Evolutionary conservation across 2,888 invertebrate species (phyloP), one percentile per base, ranked within the genome.

Genomic region (Dyspetes luteomarginatus): DNA sequence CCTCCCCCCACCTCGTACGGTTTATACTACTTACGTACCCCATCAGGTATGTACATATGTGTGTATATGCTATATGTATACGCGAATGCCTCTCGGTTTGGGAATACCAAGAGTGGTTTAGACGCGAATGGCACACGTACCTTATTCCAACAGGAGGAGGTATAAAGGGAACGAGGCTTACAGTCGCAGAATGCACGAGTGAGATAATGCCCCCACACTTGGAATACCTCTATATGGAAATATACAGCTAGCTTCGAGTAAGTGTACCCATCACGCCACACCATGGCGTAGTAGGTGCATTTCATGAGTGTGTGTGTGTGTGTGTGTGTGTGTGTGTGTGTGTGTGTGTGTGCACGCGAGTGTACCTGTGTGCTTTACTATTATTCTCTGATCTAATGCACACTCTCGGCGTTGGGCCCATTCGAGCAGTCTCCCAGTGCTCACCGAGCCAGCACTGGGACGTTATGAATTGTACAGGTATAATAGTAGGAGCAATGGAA

Each of bases 171-270:
- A 36, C 41, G 48, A 64, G 74, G 77, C 78, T 78, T 64, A 45
- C 64, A 65, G 58, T 73, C 36, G 69, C 69, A 60, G 78, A 78
- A 78, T 56, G 74, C 81, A 62, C 68, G 74, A 60, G 68, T 65
- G 62, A 58, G 81, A 81, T 81, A 81, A 81, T 74, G 68, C 68
- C 73, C 68, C 73, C 68, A 77, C 67, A 73, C 77, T 77, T 77
- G 64, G 69, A 81, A 78, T 81, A 77, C 64, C 73, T 60, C 58
- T 50, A 48, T 48, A 68, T 73, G 73, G 73, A 77, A 81, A 77
- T 74, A 68, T 65, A 69, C 58, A 58, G 50, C 78, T 78, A 30
- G 19, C 36, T 62, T 56, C 43, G 69, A 17, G 52, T 19, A 71
- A 50, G 65, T 71, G 15, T 55, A 43, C 26, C 45, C 52, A 72